Percentiles rank a stretch among this genome's conserved stretches.
Evolutionary conservation across 1,140 invertebrate genomes (phyloP).

Genomic region (Heliconius himera): DNA sequence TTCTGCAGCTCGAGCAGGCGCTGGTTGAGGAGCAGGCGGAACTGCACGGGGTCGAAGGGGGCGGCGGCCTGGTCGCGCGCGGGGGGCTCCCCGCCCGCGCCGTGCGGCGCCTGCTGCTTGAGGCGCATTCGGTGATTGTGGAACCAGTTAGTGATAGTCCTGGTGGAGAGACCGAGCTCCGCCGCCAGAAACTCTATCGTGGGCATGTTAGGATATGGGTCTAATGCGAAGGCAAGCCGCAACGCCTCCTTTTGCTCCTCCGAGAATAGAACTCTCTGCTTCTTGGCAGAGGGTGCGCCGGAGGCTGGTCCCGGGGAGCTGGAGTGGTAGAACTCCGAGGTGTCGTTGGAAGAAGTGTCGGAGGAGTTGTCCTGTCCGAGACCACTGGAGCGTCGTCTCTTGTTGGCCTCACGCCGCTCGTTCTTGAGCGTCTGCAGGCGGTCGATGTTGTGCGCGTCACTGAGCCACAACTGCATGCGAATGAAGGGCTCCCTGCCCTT

Average conservation of each 20-base stretch:
- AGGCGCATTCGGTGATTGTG: conserved; percentile 99
- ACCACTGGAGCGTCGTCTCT: conserved; percentile 89
- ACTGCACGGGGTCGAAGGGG: conserved; percentile 95
- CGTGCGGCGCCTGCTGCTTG: conserved; percentile 93
- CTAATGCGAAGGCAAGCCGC: conserved; percentile 94
- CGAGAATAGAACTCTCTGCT: conserved; percentile 96
- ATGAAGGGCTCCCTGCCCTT: conserved; percentile 99
- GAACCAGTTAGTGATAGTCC: conserved; percentile 99
- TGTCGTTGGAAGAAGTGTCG: conserved; percentile 93
- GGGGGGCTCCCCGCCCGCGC: conserved; percentile 85
- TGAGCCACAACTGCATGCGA: conserved; percentile 98
- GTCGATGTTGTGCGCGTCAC: conserved; percentile 96
- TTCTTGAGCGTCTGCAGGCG: conserved; percentile 93
- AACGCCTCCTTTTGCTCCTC: conserved; percentile 99
- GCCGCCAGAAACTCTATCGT: conserved; percentile 97
- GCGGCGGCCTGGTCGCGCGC: conserved; percentile 85
- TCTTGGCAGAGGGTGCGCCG: conserved; percentile 91
- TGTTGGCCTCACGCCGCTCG: conserved; percentile 94
- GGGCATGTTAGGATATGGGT: conserved; percentile 97
- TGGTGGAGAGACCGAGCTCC: conserved; percentile 94
- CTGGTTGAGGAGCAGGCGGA: conserved; percentile 93
- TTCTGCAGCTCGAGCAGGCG: conserved; percentile 92
- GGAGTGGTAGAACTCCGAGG: conserved; percentile 93
- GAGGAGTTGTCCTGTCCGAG: conserved; percentile 93
- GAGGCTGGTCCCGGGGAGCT: conserved; percentile 88